Percentiles rank a stretch among this genome's conserved stretches.
These are phyloP conservation scores for Drymodes brunneopygia DNA, from an alignment of 2,113 vertebrate genomes.

Conservation along the genomic window DNA sequence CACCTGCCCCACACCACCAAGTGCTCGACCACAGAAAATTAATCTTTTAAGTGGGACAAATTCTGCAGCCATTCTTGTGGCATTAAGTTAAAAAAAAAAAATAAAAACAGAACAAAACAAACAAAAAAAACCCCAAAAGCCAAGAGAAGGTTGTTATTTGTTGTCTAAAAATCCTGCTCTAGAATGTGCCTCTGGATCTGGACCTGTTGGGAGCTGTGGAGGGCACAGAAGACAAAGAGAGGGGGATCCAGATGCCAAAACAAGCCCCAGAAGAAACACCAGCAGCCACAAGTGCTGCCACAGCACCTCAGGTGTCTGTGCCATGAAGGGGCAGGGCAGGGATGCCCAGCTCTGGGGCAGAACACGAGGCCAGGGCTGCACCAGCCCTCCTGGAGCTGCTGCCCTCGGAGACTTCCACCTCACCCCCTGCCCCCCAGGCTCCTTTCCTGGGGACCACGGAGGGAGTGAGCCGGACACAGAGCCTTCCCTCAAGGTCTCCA, in stretches of 20 bases:
- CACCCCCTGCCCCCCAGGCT: neutral
- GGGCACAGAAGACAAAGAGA: neutral
- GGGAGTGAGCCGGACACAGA: neutral
- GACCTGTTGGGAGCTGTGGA: neutral
- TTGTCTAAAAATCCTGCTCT: neutral
- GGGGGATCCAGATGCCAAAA: neutral
- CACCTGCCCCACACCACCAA: neutral
- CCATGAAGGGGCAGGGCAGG: neutral
- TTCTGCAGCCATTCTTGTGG: neutral
- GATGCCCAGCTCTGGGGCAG: neutral
- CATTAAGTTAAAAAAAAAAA: neutral
- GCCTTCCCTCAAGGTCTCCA: neutral
- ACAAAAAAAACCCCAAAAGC: too few relatives aligned
- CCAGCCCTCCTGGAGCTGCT: neutral
- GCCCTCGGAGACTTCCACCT: neutral
- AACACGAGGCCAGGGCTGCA: neutral
- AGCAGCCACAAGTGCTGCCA: neutral
- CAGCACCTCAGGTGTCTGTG: accelerated
- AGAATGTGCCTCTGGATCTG: neutral
- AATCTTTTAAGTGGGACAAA: neutral
- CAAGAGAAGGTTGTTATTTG: neutral
- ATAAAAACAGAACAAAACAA: neutral
- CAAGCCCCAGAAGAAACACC: neutral
- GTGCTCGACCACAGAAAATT: neutral
- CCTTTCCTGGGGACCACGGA: neutral